These are phyloP conservation scores for Siphlonurus alternatus DNA, from an alignment of 2,888 invertebrate genomes.

Conservation along the genomic window DNA sequence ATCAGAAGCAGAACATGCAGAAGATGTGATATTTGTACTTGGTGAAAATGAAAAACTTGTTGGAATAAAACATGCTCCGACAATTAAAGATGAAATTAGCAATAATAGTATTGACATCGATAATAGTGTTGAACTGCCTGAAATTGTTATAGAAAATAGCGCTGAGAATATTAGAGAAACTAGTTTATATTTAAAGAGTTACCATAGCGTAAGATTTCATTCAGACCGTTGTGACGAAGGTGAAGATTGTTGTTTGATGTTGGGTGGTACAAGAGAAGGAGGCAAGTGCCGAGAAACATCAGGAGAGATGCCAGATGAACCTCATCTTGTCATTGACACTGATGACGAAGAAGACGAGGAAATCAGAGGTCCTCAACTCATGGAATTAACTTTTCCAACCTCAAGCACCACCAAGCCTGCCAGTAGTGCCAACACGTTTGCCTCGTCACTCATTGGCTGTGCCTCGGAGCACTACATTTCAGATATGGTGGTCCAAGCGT, in stretches of 20 bases:
- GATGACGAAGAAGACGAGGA: constrained; percentile 16
- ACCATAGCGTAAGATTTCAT: constrained; percentile 21
- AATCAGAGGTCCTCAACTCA: constrained; percentile 21
- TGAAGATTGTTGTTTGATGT: constrained; percentile 4
- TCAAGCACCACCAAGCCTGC: constrained; percentile 18
- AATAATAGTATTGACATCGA: too few species aligned
- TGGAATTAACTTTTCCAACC: constrained; percentile 42
- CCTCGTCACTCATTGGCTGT: constrained; percentile 41
- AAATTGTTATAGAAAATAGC: neutral
- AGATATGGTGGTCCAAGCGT: constrained; percentile 56
- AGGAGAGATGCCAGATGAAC: constrained; percentile 9
- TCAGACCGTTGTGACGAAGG: constrained; percentile 9
- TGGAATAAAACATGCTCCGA: constrained; percentile 38
- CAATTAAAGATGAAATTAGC: too few species aligned
- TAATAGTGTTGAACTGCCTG: neutral
- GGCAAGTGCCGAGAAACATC: neutral
- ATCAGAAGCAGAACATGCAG: neutral
- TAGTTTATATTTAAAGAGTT: constrained; percentile 18
- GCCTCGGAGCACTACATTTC: constrained; percentile 49
- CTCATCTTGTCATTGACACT: neutral
- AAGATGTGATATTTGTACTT: constrained; percentile 44
- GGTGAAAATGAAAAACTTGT: constrained; percentile 52
- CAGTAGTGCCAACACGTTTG: constrained; percentile 16
- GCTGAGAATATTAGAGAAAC: constrained; percentile 10
- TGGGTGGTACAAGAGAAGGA: neutral